A percentile compares a stretch with the other conserved stretches of the same genome.
Conservation (phyloP, 2,888 invertebrate species). For the Eupithecia insigniata region DNA sequence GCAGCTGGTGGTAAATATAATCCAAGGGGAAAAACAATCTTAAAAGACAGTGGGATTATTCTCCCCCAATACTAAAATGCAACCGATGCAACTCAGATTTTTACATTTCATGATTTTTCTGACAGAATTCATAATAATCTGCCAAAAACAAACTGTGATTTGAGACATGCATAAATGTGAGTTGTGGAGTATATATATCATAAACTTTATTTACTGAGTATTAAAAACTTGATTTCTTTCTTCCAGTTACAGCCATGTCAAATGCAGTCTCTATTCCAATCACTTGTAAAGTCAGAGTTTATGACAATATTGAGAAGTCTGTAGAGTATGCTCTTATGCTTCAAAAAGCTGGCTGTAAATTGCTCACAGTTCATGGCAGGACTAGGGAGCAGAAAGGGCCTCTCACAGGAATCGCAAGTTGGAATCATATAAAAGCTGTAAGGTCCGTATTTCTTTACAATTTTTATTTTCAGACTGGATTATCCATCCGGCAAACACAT, state of each 20-base stretch:
- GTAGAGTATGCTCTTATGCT: slow-evolving; percentile 97
- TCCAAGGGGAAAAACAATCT: background rate
- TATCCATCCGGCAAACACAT: background rate
- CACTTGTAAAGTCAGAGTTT: slow-evolving; percentile 98
- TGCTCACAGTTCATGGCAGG: slow-evolving; percentile 98
- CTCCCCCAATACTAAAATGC: no score
- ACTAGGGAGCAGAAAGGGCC: slow-evolving; percentile 98
- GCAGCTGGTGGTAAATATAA: no score
- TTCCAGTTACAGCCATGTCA: slow-evolving; percentile 88
- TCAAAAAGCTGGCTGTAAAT: slow-evolving; percentile 95
- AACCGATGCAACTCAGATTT: no score
- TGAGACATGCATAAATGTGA: no score
- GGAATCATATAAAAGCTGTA: slow-evolving; percentile 96
- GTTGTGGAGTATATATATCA: no score
- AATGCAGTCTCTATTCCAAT: slow-evolving; percentile 92
- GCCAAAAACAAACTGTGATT: no score
- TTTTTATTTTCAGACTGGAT: background rate
- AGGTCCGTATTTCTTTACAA: slow-evolving; percentile 72
- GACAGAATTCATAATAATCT: no score
- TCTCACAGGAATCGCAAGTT: slow-evolving; percentile 96
- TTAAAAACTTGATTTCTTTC: slow-evolving; percentile 1
- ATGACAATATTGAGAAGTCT: slow-evolving; percentile 93
- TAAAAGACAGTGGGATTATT: background rate
- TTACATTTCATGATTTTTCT: no score
- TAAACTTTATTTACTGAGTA: background rate